Conservation (phyloP, 2,888 invertebrate species). For the Rotaria macrura region DNA sequence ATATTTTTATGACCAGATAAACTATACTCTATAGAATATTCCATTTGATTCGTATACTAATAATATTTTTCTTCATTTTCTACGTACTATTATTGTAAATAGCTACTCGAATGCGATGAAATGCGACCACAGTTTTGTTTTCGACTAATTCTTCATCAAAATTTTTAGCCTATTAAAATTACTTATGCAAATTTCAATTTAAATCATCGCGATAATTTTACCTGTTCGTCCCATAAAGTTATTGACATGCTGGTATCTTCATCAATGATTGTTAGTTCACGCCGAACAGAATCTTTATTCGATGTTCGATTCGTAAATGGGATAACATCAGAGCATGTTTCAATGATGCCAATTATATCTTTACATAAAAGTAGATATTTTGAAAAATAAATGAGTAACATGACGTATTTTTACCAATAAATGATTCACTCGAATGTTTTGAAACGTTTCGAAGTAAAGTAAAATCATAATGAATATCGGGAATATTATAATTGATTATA, state of each 20-base stretch:
- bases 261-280: constrained; percentile 77
- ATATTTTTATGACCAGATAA: constrained; percentile 42
- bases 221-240: constrained; percentile 74
- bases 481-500: constrained; percentile 55
- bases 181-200: not conserved
- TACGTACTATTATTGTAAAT: constrained; percentile 75
- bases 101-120: constrained; percentile 70
- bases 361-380: constrained; percentile 26
- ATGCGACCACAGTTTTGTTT: constrained; percentile 68
- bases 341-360: constrained; percentile 83
- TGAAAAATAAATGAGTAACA: constrained; percentile 33
- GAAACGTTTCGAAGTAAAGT: constrained; percentile 65
- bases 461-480: constrained; percentile 67
- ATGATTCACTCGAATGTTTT: constrained; percentile 55
- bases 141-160: constrained; percentile 65
- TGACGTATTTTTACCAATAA: not conserved
- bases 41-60: constrained; percentile 61
- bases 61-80: constrained; percentile 40
- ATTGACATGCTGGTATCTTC: constrained; percentile 64
- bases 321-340: constrained; percentile 61
- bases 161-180: constrained; percentile 60
- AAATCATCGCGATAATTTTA: constrained; percentile 17
- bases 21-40: constrained; percentile 41
- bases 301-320: constrained; percentile 64
- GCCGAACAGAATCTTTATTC: constrained; percentile 73